Evolutionary conservation across 1,140 invertebrate species (phyloP).

Genomic region (Phthorimaea operculella): DNA sequence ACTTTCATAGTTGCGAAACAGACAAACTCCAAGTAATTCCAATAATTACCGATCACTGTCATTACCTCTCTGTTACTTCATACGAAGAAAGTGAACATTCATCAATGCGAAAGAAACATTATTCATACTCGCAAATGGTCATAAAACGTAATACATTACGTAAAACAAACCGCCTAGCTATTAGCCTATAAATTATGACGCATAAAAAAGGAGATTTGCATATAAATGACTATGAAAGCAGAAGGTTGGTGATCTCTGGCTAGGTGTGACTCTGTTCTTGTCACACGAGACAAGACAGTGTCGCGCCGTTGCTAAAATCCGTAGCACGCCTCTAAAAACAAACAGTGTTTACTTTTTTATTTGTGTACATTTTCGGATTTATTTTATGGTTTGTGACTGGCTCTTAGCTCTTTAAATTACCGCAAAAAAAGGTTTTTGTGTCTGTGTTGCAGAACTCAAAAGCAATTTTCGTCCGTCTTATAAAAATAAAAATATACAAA

Average conservation of each 20-base stretch:
- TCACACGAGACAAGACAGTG: conserved; percentile 18
- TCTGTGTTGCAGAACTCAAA: too few species aligned
- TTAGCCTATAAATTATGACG: neutral
- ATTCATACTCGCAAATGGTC: neutral
- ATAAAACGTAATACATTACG: neutral
- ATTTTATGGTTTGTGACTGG: too few species aligned
- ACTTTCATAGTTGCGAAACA: too few species aligned
- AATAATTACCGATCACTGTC: neutral
- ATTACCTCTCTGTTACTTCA: neutral
- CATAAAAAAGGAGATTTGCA: neutral
- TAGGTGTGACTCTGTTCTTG: conserved; percentile 12
- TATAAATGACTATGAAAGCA: conserved; percentile 17
- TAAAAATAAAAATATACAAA: too few species aligned
- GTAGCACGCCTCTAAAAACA: conserved; percentile 18
- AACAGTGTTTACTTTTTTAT: neutral
- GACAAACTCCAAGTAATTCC: too few species aligned
- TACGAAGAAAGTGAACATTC: neutral
- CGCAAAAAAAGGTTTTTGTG: too few species aligned
- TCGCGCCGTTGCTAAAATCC: conserved; percentile 16
- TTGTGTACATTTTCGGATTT: neutral
- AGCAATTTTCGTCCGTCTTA: too few species aligned
- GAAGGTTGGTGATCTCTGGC: conserved; percentile 22
- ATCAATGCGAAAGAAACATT: neutral
- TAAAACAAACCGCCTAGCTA: neutral
- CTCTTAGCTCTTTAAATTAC: too few species aligned